Evolutionary conservation across 2,113 vertebrate genomes (phyloP), one percentile per base, ranked within the genome.

Genomic region (Corapipo altera): DNA sequence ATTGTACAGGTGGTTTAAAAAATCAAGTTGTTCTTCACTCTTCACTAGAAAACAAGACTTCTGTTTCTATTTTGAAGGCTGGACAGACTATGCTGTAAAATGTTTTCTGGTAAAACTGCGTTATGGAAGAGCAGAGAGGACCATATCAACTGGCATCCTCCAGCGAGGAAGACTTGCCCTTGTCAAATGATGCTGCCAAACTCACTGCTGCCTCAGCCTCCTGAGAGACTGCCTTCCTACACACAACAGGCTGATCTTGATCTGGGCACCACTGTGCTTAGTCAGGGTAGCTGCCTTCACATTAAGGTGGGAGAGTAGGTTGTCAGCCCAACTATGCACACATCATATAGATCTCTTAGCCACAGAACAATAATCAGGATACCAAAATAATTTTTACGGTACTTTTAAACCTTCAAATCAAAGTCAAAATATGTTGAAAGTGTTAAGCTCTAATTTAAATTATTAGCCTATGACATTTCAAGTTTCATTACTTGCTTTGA

Each of bases 171-270:
- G 27, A 73, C 30, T 30, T 65, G 35, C 43, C 23, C 16, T 64
- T 55, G 8, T 23, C 17, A 57, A 27, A 37, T 39, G 33, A 39
- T 57, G 39, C 16, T 81, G 51, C 39, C 15, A 39, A 28, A 15
- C 30, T 82, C n/a, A 8, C 44, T 23, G 21, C 33, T 62, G 32
- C 71, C 66, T 59, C 39, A 18, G 27, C 30, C 18, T 89, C 30
- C 21, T 0, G 0, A 32, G 26, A 73, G 43, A 59, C 12, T 26
- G 0, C 43, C 28, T 37, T 33, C 43, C n/a, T 54, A 41, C 26
- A 44, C 37, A 39, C 33, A 70, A 22, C 1, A 16, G 15, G n/a
- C 39, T 62, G 41, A 15, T 49, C 66, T 64, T 64, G 24, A 43
- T 28, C 55, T 67, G 35, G 51, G 33, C 54, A 51, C 10, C 11